phyloP scores from a whole-genome alignment of 2,113 vertebrate species.

The Serilophus lunatus region DNA sequence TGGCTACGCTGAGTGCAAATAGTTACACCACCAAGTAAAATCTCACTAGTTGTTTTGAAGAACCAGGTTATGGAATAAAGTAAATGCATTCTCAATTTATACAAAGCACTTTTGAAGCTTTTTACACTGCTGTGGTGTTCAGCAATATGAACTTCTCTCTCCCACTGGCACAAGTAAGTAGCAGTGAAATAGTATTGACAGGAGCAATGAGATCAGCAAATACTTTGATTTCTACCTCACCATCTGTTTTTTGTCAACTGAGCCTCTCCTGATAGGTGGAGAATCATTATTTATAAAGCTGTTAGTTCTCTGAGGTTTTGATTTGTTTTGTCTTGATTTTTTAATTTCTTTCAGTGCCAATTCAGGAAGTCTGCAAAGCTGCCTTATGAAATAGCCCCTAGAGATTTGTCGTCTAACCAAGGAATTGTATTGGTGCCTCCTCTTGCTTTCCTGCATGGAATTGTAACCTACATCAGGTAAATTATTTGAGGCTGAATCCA shows the following conservation, averaged over 20 bases:
- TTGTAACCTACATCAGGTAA: not conserved
- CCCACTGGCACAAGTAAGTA: not conserved
- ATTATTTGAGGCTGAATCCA: not conserved
- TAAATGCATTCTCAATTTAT: not conserved
- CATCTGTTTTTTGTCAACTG: not conserved
- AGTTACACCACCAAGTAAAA: not conserved
- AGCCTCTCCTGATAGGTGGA: not conserved
- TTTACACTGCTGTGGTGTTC: not conserved
- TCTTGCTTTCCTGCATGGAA: not conserved
- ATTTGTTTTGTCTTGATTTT: not conserved
- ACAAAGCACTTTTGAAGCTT: not conserved
- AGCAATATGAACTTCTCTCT: not conserved
- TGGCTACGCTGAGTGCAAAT: not conserved
- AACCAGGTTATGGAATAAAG: not conserved
- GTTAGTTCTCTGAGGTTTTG: not conserved
- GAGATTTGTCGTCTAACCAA: not conserved
- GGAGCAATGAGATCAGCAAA: not conserved
- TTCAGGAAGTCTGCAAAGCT: not conserved
- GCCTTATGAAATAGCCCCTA: not conserved
- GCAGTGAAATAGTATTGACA: not conserved
- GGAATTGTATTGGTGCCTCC: not conserved
- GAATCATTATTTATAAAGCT: not conserved
- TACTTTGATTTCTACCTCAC: not conserved
- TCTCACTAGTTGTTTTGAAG: not conserved
- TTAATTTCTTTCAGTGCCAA: not conserved